phyloP scores from a whole-genome alignment of 2,797 vertebrate genomes.

The Peromyscus attwateri region DNA sequence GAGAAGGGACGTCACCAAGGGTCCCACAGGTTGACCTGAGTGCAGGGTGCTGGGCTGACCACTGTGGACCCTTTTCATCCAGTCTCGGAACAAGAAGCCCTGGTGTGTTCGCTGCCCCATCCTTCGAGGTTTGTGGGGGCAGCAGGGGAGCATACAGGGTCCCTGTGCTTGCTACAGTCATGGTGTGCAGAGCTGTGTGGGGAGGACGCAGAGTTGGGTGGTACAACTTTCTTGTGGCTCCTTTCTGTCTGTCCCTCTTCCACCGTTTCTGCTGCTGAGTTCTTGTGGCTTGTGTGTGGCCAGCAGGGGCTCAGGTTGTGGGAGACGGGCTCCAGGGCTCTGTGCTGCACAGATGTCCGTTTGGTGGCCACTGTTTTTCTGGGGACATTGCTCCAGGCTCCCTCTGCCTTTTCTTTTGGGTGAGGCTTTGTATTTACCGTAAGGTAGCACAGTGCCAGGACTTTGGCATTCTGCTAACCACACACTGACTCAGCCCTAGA shows the following conservation, averaged over 20 bases:
- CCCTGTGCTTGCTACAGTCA: not conserved
- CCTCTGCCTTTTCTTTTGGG: not conserved
- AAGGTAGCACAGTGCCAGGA: not conserved
- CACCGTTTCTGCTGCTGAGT: no score
- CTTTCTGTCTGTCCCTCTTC: not conserved
- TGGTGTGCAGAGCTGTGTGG: not conserved
- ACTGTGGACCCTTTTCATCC: not conserved
- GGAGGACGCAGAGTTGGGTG: not conserved
- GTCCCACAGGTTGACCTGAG: not conserved
- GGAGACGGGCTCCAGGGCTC: not conserved
- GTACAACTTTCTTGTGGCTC: rapidly evolving
- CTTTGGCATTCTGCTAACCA: no score
- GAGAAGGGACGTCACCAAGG: not conserved
- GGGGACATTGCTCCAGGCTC: not conserved
- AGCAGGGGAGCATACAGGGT: not conserved
- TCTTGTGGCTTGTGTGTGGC: rapidly evolving
- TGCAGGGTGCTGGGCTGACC: not conserved
- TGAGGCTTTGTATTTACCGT: not conserved
- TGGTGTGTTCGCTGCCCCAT: not conserved
- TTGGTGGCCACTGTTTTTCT: not conserved
- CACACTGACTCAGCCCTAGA: not conserved
- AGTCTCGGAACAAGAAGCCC: not conserved
- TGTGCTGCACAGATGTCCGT: no score
- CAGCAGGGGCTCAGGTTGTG: not conserved
- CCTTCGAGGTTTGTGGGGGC: no score